Percentiles rank a stretch among this genome's conserved stretches.
These are phyloP conservation scores for Akabosia matsudoensis DNA, from an alignment of 1,140 invertebrate genomes.

Conservation along the genomic window DNA sequence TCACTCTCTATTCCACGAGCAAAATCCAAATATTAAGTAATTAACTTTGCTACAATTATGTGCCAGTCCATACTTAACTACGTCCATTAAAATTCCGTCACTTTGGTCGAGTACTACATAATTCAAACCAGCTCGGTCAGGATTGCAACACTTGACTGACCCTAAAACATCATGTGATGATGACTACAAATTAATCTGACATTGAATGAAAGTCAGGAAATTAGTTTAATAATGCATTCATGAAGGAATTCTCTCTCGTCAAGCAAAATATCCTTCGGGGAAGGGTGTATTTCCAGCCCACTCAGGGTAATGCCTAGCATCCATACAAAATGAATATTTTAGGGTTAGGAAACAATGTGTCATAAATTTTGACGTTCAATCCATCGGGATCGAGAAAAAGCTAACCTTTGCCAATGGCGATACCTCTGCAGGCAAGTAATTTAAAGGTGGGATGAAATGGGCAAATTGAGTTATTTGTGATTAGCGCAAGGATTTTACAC, in stretches of 20 bases:
- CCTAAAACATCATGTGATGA: no score
- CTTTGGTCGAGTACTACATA: background rate
- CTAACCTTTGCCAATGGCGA: no score
- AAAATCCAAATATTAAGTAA: background rate
- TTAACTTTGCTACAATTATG: background rate
- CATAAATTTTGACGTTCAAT: slow-evolving; percentile 9
- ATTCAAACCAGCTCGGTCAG: no score
- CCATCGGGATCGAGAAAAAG: no score
- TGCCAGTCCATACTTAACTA: no score
- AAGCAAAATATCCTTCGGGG: no score
- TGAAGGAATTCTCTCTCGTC: background rate
- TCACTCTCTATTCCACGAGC: no score
- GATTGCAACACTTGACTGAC: no score
- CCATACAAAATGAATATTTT: background rate
- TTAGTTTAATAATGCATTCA: background rate
- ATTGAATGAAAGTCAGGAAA: slow-evolving; percentile 2
- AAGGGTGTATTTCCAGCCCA: no score
- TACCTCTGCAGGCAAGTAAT: background rate
- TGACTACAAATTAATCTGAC: background rate
- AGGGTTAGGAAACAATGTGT: background rate
- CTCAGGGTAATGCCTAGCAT: background rate
- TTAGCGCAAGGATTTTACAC: background rate
- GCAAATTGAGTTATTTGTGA: slow-evolving; percentile 2
- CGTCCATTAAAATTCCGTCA: no score
- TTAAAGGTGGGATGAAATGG: background rate